Conservation (phyloP, 2,888 invertebrate genomes). For the Rosalia funebris region DNA sequence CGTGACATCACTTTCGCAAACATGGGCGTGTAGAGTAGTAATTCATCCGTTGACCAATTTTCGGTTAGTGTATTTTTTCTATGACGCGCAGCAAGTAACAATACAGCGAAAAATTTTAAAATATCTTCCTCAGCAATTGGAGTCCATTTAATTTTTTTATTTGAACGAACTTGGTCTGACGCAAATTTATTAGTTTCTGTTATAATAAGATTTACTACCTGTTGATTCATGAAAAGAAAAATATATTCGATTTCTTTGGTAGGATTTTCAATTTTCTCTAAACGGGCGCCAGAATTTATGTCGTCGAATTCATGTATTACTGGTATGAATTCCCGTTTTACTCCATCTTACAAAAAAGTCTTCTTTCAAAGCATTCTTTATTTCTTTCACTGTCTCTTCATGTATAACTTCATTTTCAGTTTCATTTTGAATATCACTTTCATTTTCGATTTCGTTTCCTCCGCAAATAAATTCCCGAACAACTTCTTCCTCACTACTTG, state of each 20-base stretch:
- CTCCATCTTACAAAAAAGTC: constrained; percentile 7
- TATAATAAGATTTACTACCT: constrained; percentile 3
- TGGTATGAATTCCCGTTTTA: constrained; percentile 7
- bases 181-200: constrained; percentile 11
- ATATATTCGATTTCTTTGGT: constrained; percentile 5
- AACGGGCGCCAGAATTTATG: constrained; percentile 8
- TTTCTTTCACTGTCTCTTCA: background rate
- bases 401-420: background rate
- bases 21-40: background rate
- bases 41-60: constrained; percentile 7
- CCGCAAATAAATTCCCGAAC: background rate
- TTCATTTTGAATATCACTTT: background rate
- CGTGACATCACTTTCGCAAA: constrained; percentile 7
- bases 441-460: background rate
- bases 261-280: constrained; percentile 5
- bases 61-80: constrained; percentile 5
- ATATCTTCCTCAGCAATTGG: constrained; percentile 5
- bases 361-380: background rate
- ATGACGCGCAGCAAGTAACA: constrained; percentile 4
- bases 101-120: constrained; percentile 4
- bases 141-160: constrained; percentile 5
- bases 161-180: constrained; percentile 2
- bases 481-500: background rate
- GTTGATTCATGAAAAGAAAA: constrained; percentile 8
- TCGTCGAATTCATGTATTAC: constrained; percentile 9